Percentiles rank a stretch among this genome's conserved stretches.
phyloP scores from a whole-genome alignment of 1,140 invertebrate species.

The Tetramorium parvispinum region DNA sequence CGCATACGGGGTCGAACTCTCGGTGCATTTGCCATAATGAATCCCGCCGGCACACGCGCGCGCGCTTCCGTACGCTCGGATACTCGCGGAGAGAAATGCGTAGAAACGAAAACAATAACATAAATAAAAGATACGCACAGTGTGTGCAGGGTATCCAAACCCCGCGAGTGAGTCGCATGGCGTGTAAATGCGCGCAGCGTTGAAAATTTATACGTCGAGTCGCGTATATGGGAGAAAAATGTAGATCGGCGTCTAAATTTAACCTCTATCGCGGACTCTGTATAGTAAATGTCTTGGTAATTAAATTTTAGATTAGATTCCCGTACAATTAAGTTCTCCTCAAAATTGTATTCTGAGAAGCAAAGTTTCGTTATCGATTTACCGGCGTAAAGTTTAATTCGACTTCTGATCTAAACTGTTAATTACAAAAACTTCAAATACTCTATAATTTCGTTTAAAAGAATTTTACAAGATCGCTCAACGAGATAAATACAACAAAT shows the following conservation, averaged over 20 bases:
- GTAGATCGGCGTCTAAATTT: constrained; percentile 9
- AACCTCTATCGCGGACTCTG: background rate
- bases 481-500: background rate
- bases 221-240: background rate
- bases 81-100: background rate
- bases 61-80: constrained; percentile 1
- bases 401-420: background rate
- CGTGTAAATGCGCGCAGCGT: background rate
- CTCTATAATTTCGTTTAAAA: background rate
- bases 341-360: background rate
- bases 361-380: background rate
- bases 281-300: background rate
- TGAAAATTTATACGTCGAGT: constrained; percentile 13
- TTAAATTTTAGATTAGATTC: background rate
- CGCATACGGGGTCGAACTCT: background rate
- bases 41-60: constrained; percentile 59
- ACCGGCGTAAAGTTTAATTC: background rate
- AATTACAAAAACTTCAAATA: background rate
- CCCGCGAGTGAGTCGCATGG: background rate
- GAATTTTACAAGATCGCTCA: background rate
- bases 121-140: constrained; percentile 29
- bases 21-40: constrained; percentile 72
- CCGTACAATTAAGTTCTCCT: background rate
- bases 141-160: background rate
- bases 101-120: constrained; percentile 22